These are phyloP conservation scores for Istiophorus platypterus DNA, from an alignment of 2,113 vertebrate genomes.

Conservation along the genomic window DNA sequence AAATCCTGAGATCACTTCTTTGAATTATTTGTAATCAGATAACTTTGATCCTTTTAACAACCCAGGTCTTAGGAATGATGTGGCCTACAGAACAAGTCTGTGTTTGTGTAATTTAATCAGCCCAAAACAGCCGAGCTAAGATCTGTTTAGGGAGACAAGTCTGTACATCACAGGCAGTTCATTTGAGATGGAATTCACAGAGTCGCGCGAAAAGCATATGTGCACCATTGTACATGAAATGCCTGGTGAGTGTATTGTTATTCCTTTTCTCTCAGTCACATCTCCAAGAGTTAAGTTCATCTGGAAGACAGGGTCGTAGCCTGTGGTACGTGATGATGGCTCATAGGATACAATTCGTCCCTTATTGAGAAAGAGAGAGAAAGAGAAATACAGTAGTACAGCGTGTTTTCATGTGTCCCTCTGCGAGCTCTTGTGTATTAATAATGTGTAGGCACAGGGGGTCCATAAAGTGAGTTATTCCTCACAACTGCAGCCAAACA, in stretches of 20 bases:
- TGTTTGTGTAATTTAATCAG: slow-evolving; percentile 44
- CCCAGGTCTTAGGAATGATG: slow-evolving; percentile 39
- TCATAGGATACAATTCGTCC: not conserved
- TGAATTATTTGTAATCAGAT: slow-evolving; percentile 41
- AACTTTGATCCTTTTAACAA: slow-evolving; percentile 30
- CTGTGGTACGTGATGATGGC: not conserved
- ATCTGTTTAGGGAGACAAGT: slow-evolving; percentile 30
- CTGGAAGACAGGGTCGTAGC: not conserved
- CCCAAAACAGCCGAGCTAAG: slow-evolving; percentile 34
- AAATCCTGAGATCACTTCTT: not conserved
- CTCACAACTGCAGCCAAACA: slow-evolving; percentile 32
- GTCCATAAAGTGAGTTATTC: slow-evolving; percentile 15
- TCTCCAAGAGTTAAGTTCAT: not conserved
- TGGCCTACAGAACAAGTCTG: slow-evolving; percentile 26
- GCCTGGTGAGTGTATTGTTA: not conserved
- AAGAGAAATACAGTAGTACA: slow-evolving; percentile 6
- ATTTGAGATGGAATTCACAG: slow-evolving; percentile 32
- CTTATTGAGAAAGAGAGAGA: not conserved
- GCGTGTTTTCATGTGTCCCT: slow-evolving; percentile 35
- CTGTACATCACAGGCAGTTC: slow-evolving; percentile 25
- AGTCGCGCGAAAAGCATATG: not conserved
- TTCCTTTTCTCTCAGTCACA: not conserved
- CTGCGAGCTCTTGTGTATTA: slow-evolving; percentile 16
- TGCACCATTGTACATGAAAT: not conserved
- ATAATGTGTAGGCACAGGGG: slow-evolving; percentile 32